A percentile compares a stretch with the other conserved stretches of the same genome.
phyloP scores from a whole-genome alignment of 2,888 invertebrate genomes.

The Diogma glabrata region DNA sequence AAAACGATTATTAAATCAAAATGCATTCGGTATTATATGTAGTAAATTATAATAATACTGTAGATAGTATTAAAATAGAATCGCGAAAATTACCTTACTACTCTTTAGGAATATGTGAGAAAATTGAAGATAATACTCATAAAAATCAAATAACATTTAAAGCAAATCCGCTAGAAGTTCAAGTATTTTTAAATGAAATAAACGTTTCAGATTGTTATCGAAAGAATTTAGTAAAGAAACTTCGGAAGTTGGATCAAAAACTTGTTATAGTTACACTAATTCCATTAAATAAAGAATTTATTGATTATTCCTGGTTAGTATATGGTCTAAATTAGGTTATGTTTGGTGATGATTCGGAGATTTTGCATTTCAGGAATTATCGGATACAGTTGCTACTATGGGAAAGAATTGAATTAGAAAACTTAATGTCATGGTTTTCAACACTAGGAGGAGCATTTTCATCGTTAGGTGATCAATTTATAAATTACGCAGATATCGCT shows the following conservation, averaged over 20 bases:
- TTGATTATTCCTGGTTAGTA: conserved; percentile 59
- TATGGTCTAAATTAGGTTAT: too few relatives aligned
- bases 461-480: conserved; percentile 80
- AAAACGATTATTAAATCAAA: too few relatives aligned
- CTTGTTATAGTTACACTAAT: conserved; percentile 39
- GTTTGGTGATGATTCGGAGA: too few relatives aligned
- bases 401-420: conserved; percentile 64
- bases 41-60: background rate
- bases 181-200: conserved; percentile 1
- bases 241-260: conserved; percentile 20
- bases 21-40: background rate
- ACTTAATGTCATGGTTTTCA: conserved; percentile 87
- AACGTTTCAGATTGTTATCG: background rate
- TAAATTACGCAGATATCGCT: conserved; percentile 76
- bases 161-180: too few relatives aligned
- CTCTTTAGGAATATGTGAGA: background rate
- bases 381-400: too few relatives aligned
- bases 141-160: background rate
- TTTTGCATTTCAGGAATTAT: too few relatives aligned
- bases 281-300: conserved; percentile 47
- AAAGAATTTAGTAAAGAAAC: background rate
- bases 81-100: background rate
- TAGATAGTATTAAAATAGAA: conserved; percentile 2
- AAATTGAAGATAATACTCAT: background rate
- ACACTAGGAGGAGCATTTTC: conserved; percentile 95